Base-by-base conservation (phyloP, 2,113 vertebrate genomes). In the Hypanus sabinus region DNA sequence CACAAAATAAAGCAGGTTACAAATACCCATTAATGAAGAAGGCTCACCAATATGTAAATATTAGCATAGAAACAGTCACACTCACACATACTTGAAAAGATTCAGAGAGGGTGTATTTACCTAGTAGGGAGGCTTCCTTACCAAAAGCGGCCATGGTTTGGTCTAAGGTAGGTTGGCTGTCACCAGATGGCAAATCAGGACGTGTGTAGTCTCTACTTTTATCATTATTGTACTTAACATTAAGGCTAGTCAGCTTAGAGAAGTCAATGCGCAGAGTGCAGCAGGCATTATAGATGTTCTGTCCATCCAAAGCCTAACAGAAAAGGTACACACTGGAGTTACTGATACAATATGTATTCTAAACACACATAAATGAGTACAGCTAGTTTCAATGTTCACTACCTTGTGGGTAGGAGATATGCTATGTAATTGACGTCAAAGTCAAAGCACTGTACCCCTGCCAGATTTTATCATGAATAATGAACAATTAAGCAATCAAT, bases 211-310 rank as follows among this genome's bases (percentile, higher is more conserved):
- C 99, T 0, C 98, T 97, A 94, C 98, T 99, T 95, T 99, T 99
- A 65, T 99, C 99, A 0, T 99, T 99, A 94, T 99, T 99, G 96
- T 98, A 99, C 33, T 99, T 99, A 0, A 99, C 98, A 2, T 99
- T 99, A 94, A 99, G 97, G 95, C 97, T 98, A 0, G 97, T 98
- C 94, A 99, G 98, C 94, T 99, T 99, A 65, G 98, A 99, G 95
- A 99, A 99, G 94, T 97, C 98, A 5, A 99, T 99, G 94, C 98
- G 97, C 94, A 99, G 97, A 0, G 99, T 99, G 94, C 99, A 99
- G 95, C 98, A 99, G 94, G 98, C 98, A 0, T 99, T 99, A 95
- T 99, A 99, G 96, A 99, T 99, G 94, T 99, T 99, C 96, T 99
- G 99, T 0, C 98, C 98, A 0, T 99, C 99, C 55, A 99, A 96